These are phyloP conservation scores for Oedothorax gibbosus DNA, from an alignment of 1,140 invertebrate genomes.

Conservation along the genomic window DNA sequence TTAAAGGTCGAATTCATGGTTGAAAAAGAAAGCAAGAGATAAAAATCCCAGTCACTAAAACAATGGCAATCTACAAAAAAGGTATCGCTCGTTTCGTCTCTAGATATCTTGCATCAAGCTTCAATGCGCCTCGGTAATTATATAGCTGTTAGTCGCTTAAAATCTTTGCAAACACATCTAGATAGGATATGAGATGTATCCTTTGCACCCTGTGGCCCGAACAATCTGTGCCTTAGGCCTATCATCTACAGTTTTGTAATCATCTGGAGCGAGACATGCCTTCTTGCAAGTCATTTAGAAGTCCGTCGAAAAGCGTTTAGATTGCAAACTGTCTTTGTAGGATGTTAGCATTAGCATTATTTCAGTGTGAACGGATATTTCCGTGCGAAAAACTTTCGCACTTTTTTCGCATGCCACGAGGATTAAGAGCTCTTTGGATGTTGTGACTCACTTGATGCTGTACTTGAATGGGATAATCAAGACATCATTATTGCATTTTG, in stretches of 20 bases:
- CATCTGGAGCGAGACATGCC: constrained; percentile 36
- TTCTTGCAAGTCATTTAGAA: constrained; percentile 1
- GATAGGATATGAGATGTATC: constrained; percentile 6
- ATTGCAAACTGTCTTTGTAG: background rate
- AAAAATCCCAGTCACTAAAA: constrained; percentile 1
- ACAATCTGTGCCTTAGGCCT: constrained; percentile 20
- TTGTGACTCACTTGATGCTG: background rate
- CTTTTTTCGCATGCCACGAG: background rate
- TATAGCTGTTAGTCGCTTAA: constrained; percentile 8
- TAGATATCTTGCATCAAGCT: constrained; percentile 27
- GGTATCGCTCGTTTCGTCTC: constrained; percentile 25
- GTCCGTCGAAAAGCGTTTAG: background rate
- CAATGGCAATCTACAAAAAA: background rate
- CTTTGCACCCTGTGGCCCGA: background rate
- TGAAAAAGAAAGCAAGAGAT: constrained; percentile 46
- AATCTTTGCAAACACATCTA: constrained; percentile 32
- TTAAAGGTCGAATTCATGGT: constrained; percentile 40
- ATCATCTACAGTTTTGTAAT: constrained; percentile 16
- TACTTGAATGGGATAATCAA: background rate
- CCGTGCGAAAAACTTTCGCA: constrained; percentile 16
- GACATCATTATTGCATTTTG: constrained; percentile 5
- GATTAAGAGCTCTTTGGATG: constrained; percentile 8
- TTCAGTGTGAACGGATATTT: constrained; percentile 4
- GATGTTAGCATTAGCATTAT: background rate
- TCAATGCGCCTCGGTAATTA: constrained; percentile 38